phyloP scores from a whole-genome alignment of 2,888 invertebrate species.

The Tenthredo distinguenda region DNA sequence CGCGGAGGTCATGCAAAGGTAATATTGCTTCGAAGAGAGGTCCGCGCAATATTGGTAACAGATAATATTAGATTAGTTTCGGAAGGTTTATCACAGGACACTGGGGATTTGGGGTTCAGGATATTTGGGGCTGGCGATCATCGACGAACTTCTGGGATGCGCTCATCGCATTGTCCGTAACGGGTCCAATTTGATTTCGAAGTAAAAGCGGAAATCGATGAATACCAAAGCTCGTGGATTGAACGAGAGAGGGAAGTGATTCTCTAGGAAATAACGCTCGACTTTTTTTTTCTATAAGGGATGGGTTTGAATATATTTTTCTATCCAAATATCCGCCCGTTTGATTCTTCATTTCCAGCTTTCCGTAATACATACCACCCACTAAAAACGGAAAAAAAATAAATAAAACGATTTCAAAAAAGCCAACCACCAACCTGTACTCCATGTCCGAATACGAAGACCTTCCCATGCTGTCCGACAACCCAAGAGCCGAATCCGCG shows the following conservation, averaged over 20 bases:
- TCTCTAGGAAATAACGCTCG: constrained; percentile 27
- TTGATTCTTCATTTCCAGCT: background rate
- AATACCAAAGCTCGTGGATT: constrained; percentile 1
- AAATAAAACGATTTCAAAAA: background rate
- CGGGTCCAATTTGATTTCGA: constrained; percentile 43
- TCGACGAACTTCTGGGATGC: constrained; percentile 41
- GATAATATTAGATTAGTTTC: constrained; percentile 35
- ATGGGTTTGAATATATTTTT: constrained; percentile 11
- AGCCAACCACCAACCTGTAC: constrained; percentile 80
- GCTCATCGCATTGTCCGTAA: constrained; percentile 47
- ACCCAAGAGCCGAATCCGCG: constrained; percentile 83
- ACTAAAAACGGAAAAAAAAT: background rate
- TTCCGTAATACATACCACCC: background rate
- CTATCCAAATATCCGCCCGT: background rate
- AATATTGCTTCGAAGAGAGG: constrained; percentile 17
- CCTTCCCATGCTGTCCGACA: constrained; percentile 80
- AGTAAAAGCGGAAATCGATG: constrained; percentile 44
- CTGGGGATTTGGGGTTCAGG: constrained; percentile 21
- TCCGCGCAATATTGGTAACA: constrained; percentile 46
- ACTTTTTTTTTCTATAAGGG: background rate
- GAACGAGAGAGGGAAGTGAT: constrained; percentile 27
- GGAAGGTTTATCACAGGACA: constrained; percentile 42
- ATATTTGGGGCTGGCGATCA: constrained; percentile 33
- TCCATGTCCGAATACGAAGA: constrained; percentile 89
- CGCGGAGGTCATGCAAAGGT: constrained; percentile 12